Base-by-base conservation (phyloP, 2,113 vertebrate genomes). In the Boleophthalmus pectinirostris region DNA sequence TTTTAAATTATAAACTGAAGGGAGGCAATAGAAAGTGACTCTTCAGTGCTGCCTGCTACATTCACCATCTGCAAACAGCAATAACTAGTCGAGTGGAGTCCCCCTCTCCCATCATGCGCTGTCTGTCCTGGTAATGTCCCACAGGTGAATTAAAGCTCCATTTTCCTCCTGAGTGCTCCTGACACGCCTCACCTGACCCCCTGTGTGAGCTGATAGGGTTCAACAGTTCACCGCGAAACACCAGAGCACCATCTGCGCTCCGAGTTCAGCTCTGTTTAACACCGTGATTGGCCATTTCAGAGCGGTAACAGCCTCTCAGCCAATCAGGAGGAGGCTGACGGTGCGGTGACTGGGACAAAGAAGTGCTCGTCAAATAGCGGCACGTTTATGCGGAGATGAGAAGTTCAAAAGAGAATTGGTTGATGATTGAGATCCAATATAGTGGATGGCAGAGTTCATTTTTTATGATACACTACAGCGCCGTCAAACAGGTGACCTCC, bases 171-270 rank as follows among this genome's bases (percentile, higher is more conserved):
- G 71, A 80, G 81, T 12, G 70, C 72, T 76, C 71, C 73, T 71
- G 33, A 35, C 77, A 70, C 77, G 78, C 79, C 46, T 82, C 81
- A 72, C 69, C 80, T 70, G 82, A 84, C 87, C 88, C 78, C 69
- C 75, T 15, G 51, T 54, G 47, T 18, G 53, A 65, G 75, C 75
- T 90, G 89, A 93, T 90, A 87, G 89, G 85, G 90, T 91, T 90
- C 85, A 90, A 73, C 79, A 89, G 90, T 89, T 91, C 86, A 89
- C 73, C 57, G 84, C 88, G 81, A 79, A 81, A 86, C 84, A 79
- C 76, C 16, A 23, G 76, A 77, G 72, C 73, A 84, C 75, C 86
- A 87, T 90, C 85, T 88, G 87, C 23, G 74, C 54, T 20, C 51
- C n/a, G 35, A 81, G 84, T 87, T 89, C 83, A 61, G 78, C 80